These are phyloP conservation scores for Mugil cephalus DNA, from an alignment of 2,113 vertebrate species.

Conservation along the genomic window DNA sequence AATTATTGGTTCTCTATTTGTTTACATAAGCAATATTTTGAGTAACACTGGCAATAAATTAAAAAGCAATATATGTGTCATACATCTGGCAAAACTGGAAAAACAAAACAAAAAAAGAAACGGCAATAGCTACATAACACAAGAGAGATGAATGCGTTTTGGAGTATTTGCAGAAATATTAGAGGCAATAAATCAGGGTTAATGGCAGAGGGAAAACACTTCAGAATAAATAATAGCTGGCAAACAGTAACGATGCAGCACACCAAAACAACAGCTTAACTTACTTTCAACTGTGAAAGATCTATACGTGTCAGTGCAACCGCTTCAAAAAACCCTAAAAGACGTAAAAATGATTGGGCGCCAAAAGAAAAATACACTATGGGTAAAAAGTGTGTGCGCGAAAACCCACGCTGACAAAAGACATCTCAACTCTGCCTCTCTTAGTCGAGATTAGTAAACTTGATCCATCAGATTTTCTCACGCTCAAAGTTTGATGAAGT, in stretches of 20 bases:
- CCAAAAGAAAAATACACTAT: conserved; percentile 8
- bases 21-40: conserved; percentile 67
- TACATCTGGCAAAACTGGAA: conserved; percentile 36
- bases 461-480: not conserved
- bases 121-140: conserved; percentile 30
- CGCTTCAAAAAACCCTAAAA: conserved; percentile 28
- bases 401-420: too few species aligned
- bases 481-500: not conserved
- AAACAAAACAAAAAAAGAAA: not conserved
- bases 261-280: conserved; percentile 68
- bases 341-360: conserved; percentile 34
- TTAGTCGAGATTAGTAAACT: not conserved
- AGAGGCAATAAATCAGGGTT: conserved; percentile 72
- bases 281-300: conserved; percentile 56
- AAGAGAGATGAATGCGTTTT: conserved; percentile 72
- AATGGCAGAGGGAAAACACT: conserved; percentile 70
- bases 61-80: conserved; percentile 71
- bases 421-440: not conserved
- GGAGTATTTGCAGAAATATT: conserved; percentile 70
- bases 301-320: conserved; percentile 47
- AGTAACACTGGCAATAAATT: conserved; percentile 65
- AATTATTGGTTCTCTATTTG: conserved; percentile 56
- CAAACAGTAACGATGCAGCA: conserved; percentile 68
- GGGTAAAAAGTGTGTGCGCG: too few species aligned
- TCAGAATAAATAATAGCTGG: conserved; percentile 73